Percentiles rank a stretch among this genome's conserved stretches.
Conservation (phyloP, 2,888 invertebrate genomes). For the Halocaridina rubra region DNA sequence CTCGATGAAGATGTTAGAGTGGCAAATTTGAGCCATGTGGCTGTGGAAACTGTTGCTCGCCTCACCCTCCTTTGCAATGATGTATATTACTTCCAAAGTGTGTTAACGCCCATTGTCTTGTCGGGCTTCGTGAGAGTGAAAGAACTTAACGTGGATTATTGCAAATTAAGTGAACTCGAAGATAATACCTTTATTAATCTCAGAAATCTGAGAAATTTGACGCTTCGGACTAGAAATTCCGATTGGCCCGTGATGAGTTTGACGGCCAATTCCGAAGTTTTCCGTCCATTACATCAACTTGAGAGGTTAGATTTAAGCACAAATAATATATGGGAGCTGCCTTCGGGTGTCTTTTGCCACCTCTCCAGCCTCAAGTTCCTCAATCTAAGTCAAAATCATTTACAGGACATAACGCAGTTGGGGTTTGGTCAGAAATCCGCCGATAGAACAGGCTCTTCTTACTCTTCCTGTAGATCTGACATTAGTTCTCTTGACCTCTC, state of each 20-base stretch:
- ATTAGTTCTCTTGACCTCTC: constrained; percentile 76
- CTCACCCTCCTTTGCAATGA: constrained; percentile 75
- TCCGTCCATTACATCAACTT: constrained; percentile 82
- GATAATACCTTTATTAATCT: constrained; percentile 78
- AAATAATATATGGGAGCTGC: constrained; percentile 85
- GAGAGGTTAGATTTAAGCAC: constrained; percentile 83
- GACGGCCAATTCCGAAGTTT: constrained; percentile 79
- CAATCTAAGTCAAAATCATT: constrained; percentile 81
- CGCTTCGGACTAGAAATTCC: constrained; percentile 80
- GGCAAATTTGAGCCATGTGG: constrained; percentile 30
- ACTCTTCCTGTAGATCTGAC: constrained; percentile 65
- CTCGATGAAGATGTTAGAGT: constrained; percentile 36
- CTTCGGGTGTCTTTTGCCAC: constrained; percentile 79
- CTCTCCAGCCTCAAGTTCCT: constrained; percentile 76
- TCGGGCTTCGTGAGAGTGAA: constrained; percentile 76
- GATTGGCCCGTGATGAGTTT: constrained; percentile 85
- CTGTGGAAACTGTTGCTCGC: constrained; percentile 36
- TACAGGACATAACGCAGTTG: constrained; percentile 81
- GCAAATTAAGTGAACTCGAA: constrained; percentile 82
- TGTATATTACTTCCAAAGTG: constrained; percentile 82
- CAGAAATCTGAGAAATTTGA: constrained; percentile 76
- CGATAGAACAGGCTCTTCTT: constrained; percentile 55
- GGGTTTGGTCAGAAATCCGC: constrained; percentile 75
- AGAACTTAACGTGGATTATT: constrained; percentile 79
- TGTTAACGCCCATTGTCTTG: constrained; percentile 69